A percentile compares a stretch with the other conserved stretches of the same genome.
Conservation (phyloP, 2,888 invertebrate species). For the Mimachlamys varia region DNA sequence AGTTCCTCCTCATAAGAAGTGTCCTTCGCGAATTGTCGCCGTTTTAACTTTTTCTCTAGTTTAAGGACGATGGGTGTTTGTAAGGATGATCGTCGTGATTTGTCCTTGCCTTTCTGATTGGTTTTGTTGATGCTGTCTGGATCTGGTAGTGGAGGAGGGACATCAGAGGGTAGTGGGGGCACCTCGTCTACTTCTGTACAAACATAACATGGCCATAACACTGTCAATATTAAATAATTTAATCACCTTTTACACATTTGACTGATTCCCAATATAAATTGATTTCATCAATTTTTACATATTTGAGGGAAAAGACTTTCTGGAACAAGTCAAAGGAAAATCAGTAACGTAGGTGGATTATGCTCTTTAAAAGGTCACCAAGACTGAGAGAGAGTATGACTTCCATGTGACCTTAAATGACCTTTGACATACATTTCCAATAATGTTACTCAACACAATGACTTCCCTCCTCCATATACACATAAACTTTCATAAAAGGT, state of each 20-base stretch:
- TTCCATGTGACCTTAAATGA: neutral
- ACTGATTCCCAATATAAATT: too few species aligned
- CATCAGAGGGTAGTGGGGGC: neutral
- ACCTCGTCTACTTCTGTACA: conserved; percentile 39
- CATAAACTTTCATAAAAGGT: too few species aligned
- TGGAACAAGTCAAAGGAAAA: neutral
- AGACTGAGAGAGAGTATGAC: neutral
- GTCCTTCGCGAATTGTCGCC: conserved; percentile 54
- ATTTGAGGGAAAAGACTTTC: neutral
- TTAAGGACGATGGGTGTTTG: neutral
- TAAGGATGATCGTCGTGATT: neutral
- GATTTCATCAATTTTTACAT: too few species aligned
- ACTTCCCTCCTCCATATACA: too few species aligned
- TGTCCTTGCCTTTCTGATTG: neutral
- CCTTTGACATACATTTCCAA: too few species aligned
- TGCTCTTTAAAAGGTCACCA: neutral
- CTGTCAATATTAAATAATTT: too few species aligned
- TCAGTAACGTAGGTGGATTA: neutral
- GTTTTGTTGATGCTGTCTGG: neutral
- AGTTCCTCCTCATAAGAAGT: conserved; percentile 67
- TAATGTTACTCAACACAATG: too few species aligned
- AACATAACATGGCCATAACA: neutral
- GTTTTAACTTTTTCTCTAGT: conserved; percentile 5
- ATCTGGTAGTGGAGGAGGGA: neutral
- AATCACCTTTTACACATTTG: too few species aligned